Conservation (phyloP, 2,113 vertebrate genomes). For the Myrmecobius fasciatus region DNA sequence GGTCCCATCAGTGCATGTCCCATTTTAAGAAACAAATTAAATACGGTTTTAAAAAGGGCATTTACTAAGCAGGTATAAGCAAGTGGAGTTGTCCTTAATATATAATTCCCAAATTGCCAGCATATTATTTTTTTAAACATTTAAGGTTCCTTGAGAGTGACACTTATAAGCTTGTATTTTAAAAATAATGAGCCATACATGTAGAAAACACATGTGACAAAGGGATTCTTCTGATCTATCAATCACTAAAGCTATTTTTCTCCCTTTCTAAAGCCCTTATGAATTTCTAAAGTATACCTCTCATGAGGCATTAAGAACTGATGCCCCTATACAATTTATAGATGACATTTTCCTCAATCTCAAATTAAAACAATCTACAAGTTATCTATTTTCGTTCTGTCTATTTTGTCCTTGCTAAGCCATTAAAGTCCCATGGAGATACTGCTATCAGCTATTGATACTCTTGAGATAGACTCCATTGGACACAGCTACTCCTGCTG, state of each 20-base stretch:
- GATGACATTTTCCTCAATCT: not conserved
- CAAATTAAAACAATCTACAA: not conserved
- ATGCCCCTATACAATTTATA: not conserved
- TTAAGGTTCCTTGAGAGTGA: not conserved
- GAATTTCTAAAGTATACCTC: not conserved
- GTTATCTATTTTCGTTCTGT: not conserved
- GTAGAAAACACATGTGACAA: no score
- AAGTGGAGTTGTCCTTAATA: not conserved
- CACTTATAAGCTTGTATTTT: not conserved
- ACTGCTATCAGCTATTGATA: not conserved
- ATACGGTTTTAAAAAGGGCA: not conserved
- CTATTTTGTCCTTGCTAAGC: not conserved
- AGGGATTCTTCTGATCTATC: no score
- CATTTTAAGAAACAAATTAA: not conserved
- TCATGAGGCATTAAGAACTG: not conserved
- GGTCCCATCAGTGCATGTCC: not conserved
- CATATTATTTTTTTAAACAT: not conserved
- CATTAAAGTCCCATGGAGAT: not conserved
- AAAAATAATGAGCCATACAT: not conserved
- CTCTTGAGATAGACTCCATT: not conserved
- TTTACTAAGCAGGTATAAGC: not conserved
- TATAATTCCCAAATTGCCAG: not conserved
- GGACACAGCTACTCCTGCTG: not conserved
- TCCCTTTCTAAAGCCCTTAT: not conserved
- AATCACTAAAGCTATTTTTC: not conserved